These are phyloP conservation scores for Drosophila siamana DNA, from an alignment of 2,888 invertebrate species.

Conservation along the genomic window DNA sequence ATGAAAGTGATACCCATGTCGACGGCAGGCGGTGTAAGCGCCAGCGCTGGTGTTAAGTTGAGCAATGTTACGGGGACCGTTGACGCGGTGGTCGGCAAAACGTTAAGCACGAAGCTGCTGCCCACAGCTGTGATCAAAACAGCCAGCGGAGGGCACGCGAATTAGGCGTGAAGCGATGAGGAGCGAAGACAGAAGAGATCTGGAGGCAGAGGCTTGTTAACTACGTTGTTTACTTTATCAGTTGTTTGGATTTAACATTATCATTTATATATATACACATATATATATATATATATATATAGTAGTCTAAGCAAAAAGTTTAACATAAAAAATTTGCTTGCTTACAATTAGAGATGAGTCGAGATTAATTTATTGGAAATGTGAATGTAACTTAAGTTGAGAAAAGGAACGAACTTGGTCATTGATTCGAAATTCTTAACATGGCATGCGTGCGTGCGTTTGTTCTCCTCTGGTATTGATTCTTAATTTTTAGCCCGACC, in stretches of 20 bases:
- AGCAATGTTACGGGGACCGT: conserved; percentile 38
- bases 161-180: conserved; percentile 21
- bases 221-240: conserved; percentile 50
- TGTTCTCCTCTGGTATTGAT: neutral
- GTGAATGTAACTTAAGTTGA: neutral
- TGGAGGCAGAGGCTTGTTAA: conserved; percentile 65
- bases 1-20: conserved; percentile 87
- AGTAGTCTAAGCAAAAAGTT: conserved; percentile 57
- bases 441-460: neutral
- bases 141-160: conserved; percentile 44
- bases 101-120: conserved; percentile 59
- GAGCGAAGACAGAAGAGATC: neutral
- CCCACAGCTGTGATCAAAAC: conserved; percentile 64
- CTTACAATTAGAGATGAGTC: conserved; percentile 19
- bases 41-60: conserved; percentile 18
- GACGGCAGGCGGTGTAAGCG: neutral
- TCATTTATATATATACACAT: conserved; percentile 22
- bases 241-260: conserved; percentile 45
- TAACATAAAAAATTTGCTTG: conserved; percentile 41
- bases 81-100: conserved; percentile 48
- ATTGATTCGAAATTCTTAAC: neutral
- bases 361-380: conserved; percentile 17
- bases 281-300: conserved; percentile 31
- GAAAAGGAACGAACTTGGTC: neutral
- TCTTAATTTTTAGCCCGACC: conserved; percentile 25